Evolutionary conservation across 2,888 invertebrate genomes (phyloP).

Genomic region (Scotopteryx bipunctaria): DNA sequence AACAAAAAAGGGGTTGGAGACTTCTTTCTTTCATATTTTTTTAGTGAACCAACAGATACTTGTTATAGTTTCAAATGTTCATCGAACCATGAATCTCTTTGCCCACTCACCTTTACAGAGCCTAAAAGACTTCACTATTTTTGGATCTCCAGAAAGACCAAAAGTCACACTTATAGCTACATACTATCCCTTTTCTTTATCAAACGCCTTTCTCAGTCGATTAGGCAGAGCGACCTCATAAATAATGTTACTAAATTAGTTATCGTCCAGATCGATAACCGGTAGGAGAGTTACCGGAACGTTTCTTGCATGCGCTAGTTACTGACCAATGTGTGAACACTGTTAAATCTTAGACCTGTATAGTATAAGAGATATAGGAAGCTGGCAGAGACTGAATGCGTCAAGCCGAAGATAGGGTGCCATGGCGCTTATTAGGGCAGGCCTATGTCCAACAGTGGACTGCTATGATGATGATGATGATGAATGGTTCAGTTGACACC

Average conservation of each 20-base stretch:
- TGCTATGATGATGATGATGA: too few relatives aligned
- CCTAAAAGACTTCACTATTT: slow-evolving; percentile 16
- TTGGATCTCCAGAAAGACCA: slow-evolving; percentile 7
- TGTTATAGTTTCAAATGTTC: slow-evolving; percentile 11
- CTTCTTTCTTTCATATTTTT: slow-evolving; percentile 7
- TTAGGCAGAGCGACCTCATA: slow-evolving; percentile 25
- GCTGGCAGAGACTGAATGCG: too few relatives aligned
- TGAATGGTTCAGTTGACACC: too few relatives aligned
- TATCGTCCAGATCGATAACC: slow-evolving; percentile 19
- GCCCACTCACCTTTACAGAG: neutral
- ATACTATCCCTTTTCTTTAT: slow-evolving; percentile 5
- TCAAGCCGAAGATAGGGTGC: too few relatives aligned
- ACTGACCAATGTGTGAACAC: too few relatives aligned
- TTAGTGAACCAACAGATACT: too few relatives aligned
- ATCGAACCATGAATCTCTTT: slow-evolving; percentile 11
- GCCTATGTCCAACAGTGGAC: too few relatives aligned
- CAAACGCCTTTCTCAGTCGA: slow-evolving; percentile 30
- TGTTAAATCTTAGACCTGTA: too few relatives aligned
- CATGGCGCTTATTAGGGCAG: too few relatives aligned
- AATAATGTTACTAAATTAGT: slow-evolving; percentile 32
- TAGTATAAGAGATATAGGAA: too few relatives aligned
- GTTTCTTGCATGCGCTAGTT: neutral
- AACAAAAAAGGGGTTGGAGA: slow-evolving; percentile 47
- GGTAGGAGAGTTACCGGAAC: neutral
- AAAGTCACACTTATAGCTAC: slow-evolving; percentile 5